Evolutionary conservation across 2,797 vertebrate genomes (phyloP).

Genomic region (Phoebastria nigripes): DNA sequence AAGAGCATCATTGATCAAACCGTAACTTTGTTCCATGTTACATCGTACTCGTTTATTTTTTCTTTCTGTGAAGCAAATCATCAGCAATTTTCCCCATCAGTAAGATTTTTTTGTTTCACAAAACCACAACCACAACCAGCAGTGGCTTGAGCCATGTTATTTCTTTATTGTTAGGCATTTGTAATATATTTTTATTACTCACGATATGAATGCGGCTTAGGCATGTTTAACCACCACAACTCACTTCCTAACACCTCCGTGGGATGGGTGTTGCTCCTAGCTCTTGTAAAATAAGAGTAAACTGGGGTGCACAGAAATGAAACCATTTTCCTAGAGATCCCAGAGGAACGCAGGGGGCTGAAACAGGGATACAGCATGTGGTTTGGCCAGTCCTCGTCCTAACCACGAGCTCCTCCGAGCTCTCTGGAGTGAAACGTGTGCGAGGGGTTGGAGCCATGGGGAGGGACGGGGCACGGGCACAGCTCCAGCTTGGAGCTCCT

Average conservation of each 20-base stretch:
- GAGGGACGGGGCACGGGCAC: neutral
- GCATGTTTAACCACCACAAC: neutral
- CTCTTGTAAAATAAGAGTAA: neutral
- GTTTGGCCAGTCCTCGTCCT: constrained; percentile 25
- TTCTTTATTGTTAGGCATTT: constrained; percentile 61
- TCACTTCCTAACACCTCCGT: neutral
- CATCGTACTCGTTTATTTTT: constrained; percentile 39
- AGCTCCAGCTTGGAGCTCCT: constrained; percentile 5
- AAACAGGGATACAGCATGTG: neutral
- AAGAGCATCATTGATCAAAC: neutral
- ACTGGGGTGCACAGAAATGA: neutral
- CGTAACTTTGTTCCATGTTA: neutral
- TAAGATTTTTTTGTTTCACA: constrained; percentile 50
- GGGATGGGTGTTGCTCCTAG: neutral
- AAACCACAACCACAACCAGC: constrained; percentile 57
- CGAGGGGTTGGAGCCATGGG: neutral
- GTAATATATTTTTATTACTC: constrained; percentile 53
- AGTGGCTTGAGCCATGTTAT: constrained; percentile 47
- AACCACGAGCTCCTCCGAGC: neutral
- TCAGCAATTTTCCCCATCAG: constrained; percentile 54
- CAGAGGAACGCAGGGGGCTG: constrained; percentile 26
- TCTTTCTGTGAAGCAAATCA: constrained; percentile 48
- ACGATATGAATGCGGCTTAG: neutral
- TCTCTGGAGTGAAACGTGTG: neutral
- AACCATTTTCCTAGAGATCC: neutral